Conservation (phyloP, 2,888 invertebrate genomes). For the Nebria brevicollis region DNA sequence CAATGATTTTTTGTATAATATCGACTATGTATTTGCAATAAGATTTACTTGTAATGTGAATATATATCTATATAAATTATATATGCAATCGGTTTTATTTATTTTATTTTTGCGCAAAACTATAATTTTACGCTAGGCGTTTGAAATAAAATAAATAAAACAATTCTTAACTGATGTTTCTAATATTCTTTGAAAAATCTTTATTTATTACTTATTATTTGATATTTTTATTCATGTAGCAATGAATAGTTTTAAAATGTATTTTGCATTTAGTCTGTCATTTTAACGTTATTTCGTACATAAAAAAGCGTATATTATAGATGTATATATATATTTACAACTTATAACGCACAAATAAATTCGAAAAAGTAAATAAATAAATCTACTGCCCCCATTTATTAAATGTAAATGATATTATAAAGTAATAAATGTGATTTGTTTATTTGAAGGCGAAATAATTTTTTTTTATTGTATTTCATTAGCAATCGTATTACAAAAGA, state of each 20-base stretch:
- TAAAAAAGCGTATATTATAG: neutral
- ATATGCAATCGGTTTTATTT: neutral
- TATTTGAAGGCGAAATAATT: constrained; percentile 35
- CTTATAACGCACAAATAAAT: constrained; percentile 43
- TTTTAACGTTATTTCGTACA: constrained; percentile 24
- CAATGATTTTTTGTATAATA: constrained; percentile 37
- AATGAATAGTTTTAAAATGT: constrained; percentile 28
- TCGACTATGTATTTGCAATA: constrained; percentile 44
- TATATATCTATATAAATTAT: constrained; percentile 12
- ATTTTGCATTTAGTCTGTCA: constrained; percentile 35
- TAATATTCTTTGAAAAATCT: constrained; percentile 12
- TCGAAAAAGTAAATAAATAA: constrained; percentile 23
- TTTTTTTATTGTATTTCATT: constrained; percentile 26
- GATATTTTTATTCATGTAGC: neutral
- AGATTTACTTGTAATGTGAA: constrained; percentile 35
- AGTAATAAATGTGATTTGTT: constrained; percentile 44
- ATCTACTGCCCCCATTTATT: constrained; percentile 43
- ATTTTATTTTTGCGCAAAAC: neutral
- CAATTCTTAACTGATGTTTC: constrained; percentile 8
- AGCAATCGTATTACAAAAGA: constrained; percentile 35
- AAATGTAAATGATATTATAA: constrained; percentile 41
- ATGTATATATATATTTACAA: constrained; percentile 37
- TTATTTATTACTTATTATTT: constrained; percentile 38
- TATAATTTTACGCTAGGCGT: neutral
- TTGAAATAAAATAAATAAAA: neutral